phyloP scores from a whole-genome alignment of 2,888 invertebrate species.

The Siphlonurus alternatus region DNA sequence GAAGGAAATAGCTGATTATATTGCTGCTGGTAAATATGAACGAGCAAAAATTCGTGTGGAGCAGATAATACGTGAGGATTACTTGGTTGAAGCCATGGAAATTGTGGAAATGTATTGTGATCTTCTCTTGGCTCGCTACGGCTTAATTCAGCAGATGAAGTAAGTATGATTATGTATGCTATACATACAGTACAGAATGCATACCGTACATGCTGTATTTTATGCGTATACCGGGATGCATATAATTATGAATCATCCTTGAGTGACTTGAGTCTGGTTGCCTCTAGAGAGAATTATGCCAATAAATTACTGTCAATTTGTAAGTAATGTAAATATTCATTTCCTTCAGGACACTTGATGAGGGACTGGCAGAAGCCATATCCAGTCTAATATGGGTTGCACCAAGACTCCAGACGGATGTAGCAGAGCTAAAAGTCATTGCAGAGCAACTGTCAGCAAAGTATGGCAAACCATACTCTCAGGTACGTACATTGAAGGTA shows the following conservation, averaged over 20 bases:
- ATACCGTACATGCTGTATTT: too few species aligned
- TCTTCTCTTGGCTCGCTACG: constrained; percentile 86
- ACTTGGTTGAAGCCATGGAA: constrained; percentile 98
- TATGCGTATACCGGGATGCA: too few species aligned
- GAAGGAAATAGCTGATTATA: constrained; percentile 94
- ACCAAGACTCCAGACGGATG: constrained; percentile 75
- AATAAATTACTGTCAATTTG: too few species aligned
- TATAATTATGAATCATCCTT: too few species aligned
- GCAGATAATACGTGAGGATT: constrained; percentile 97
- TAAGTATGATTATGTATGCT: too few species aligned
- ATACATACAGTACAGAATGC: too few species aligned
- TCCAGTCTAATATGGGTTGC: constrained; percentile 96
- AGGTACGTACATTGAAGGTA: constrained; percentile 29
- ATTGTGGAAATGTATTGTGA: constrained; percentile 99
- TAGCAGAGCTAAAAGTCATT: constrained; percentile 59
- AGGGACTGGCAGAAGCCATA: constrained; percentile 89
- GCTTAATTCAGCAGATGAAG: constrained; percentile 92
- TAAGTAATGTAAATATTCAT: background rate
- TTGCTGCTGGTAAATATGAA: constrained; percentile 67
- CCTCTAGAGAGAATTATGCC: too few species aligned
- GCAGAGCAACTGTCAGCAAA: constrained; percentile 77
- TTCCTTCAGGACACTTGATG: constrained; percentile 53
- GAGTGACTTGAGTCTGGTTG: too few species aligned
- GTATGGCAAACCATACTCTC: constrained; percentile 87
- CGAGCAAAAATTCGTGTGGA: constrained; percentile 94